These are phyloP conservation scores for Trachythela sp. DNA, from an alignment of 64 coral and sea anemone genomes.

Conservation along the genomic window DNA sequence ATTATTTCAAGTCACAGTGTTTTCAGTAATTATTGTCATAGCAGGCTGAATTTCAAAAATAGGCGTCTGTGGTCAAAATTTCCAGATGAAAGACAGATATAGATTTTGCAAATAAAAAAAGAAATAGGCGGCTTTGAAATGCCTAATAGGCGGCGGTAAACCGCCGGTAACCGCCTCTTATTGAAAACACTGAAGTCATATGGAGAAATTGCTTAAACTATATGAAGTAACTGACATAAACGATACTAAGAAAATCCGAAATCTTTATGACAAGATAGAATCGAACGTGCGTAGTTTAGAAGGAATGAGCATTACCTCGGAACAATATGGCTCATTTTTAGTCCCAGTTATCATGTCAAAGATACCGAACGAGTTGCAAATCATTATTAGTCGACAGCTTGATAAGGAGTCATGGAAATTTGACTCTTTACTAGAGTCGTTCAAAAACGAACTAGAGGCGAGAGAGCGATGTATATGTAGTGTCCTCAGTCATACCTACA, in stretches of 20 bases:
- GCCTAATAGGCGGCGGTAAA: no score
- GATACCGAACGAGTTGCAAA: conserved; percentile 31
- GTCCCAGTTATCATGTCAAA: conserved; percentile 28
- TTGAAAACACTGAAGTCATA: no score
- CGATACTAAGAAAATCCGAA: conserved; percentile 28
- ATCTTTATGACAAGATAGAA: conserved; percentile 27
- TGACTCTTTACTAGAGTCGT: conserved; percentile 22
- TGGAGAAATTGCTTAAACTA: conserved; percentile 41
- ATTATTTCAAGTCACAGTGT: no score
- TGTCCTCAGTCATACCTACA: neutral
- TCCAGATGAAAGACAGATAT: no score
- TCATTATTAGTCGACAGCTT: conserved; percentile 37
- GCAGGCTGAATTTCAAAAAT: no score
- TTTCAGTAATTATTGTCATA: no score
- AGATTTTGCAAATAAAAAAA: no score
- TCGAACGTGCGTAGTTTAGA: conserved; percentile 29
- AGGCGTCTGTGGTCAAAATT: no score
- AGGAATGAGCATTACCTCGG: neutral
- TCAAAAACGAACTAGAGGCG: conserved; percentile 22
- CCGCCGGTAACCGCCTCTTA: no score
- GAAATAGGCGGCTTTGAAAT: no score
- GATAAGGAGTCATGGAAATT: conserved; percentile 39
- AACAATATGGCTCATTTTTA: conserved; percentile 40
- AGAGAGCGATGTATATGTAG: conserved; percentile 24
- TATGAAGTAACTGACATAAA: neutral